phyloP scores from a whole-genome alignment of 2,113 vertebrate species.

The Grallaria varia region DNA sequence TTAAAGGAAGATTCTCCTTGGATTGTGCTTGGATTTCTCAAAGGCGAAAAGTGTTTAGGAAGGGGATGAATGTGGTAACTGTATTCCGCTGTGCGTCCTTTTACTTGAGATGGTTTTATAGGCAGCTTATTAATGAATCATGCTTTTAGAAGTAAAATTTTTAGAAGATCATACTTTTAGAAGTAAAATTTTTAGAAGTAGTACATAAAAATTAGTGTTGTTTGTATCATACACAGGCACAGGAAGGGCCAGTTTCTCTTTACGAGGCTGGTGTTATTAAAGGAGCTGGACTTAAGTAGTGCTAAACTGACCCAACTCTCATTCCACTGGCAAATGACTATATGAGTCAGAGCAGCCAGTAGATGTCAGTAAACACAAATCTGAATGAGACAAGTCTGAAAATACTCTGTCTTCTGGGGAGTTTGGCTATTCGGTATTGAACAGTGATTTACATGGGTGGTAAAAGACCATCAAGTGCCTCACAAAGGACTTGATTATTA shows the following conservation, averaged over 20 bases:
- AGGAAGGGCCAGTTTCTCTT: neutral
- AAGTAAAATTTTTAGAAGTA: neutral
- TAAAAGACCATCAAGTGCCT: neutral
- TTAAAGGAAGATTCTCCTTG: neutral
- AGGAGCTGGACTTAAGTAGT: neutral
- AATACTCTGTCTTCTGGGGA: neutral
- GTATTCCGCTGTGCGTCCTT: neutral
- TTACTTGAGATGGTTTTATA: neutral
- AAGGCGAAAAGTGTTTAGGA: neutral
- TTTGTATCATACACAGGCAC: neutral
- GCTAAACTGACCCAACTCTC: neutral
- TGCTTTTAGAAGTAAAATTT: neutral
- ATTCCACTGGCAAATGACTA: neutral
- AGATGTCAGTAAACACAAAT: conserved; percentile 65
- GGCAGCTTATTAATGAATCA: neutral
- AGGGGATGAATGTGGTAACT: neutral
- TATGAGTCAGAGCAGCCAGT: conserved; percentile 12
- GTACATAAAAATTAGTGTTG: neutral
- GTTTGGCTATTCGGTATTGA: neutral
- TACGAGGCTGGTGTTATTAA: neutral
- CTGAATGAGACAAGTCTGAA: neutral
- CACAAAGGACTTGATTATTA: neutral
- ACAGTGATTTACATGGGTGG: neutral
- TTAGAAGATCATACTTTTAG: neutral
- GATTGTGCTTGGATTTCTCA: neutral